Conservation (phyloP, 2,113 vertebrate species). For the Hymenochirus boettgeri region DNA sequence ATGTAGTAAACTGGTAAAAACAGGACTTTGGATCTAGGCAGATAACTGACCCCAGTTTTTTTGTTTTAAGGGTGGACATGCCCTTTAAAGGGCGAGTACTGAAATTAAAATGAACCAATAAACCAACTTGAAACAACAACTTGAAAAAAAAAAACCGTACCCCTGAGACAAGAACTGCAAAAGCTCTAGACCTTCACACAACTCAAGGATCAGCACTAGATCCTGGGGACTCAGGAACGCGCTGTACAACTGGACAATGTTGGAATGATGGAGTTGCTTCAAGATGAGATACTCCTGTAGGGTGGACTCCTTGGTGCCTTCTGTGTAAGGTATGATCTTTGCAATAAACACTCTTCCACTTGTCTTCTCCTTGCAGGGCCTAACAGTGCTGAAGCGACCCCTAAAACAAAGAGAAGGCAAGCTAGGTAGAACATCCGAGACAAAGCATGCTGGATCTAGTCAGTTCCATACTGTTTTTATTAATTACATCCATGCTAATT, state of each 20-base stretch:
- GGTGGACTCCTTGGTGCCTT: slow-evolving; percentile 58
- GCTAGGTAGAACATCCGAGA: background rate
- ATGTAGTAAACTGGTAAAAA: no score
- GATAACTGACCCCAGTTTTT: no score
- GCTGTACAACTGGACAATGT: slow-evolving; percentile 75
- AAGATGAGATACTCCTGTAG: slow-evolving; percentile 84
- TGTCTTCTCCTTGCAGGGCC: slow-evolving; percentile 74
- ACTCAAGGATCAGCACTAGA: slow-evolving; percentile 75
- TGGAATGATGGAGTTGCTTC: slow-evolving; percentile 67
- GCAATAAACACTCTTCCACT: slow-evolving; percentile 73
- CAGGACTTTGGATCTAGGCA: no score
- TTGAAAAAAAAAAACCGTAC: slow-evolving; percentile 47
- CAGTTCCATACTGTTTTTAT: no score
- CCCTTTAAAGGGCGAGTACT: no score
- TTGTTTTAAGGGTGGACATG: no score
- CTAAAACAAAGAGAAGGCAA: slow-evolving; percentile 50
- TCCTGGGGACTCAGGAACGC: slow-evolving; percentile 74
- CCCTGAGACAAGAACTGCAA: slow-evolving; percentile 69
- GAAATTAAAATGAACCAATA: no score
- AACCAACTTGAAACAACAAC: no score
- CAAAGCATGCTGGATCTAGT: no score
- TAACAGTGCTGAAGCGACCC: slow-evolving; percentile 86
- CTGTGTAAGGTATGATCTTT: slow-evolving; percentile 78
- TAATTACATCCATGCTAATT: no score
- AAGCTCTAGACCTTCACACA: slow-evolving; percentile 79